A percentile compares a stretch with the other conserved stretches of the same genome.
These are phyloP conservation scores for Manis javanica DNA, from an alignment of 2,797 vertebrate species.

Conservation along the genomic window DNA sequence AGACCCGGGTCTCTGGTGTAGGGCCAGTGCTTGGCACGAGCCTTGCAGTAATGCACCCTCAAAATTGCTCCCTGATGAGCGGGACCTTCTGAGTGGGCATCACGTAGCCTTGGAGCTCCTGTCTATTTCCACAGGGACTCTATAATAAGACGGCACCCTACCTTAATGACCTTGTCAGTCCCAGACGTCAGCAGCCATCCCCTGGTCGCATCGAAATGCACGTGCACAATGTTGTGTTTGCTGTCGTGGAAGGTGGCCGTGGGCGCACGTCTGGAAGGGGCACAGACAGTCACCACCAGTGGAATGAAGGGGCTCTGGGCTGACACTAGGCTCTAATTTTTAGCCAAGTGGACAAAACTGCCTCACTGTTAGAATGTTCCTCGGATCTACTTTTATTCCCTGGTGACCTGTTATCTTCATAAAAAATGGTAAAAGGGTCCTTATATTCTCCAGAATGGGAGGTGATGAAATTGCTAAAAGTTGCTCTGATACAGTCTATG, in stretches of 20 bases:
- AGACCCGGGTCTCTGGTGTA: not conserved
- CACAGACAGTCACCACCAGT: not conserved
- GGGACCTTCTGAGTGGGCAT: not conserved
- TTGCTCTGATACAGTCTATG: not conserved
- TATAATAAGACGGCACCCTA: conserved; percentile 76
- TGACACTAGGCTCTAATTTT: not conserved
- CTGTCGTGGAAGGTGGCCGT: conserved; percentile 98
- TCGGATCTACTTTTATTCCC: not conserved
- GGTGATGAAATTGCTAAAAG: not conserved
- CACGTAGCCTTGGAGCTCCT: not conserved
- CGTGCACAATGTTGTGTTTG: conserved; percentile 95
- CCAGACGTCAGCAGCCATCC: conserved; percentile 96
- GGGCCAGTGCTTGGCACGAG: not conserved
- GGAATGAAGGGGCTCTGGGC: not conserved
- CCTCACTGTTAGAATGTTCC: not conserved
- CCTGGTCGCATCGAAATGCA: conserved; percentile 97
- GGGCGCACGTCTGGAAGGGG: conserved; percentile 92
- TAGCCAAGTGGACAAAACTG: not conserved
- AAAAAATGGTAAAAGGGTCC: not conserved
- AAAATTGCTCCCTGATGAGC: not conserved
- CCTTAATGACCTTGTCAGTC: conserved; percentile 96
- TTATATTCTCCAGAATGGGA: conserved; percentile 5
- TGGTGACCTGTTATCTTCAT: not conserved
- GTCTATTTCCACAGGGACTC: accelerated
- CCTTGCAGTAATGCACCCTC: not conserved